phyloP scores from a whole-genome alignment of 2,113 vertebrate species.

The Emydocephalus ijimae region DNA sequence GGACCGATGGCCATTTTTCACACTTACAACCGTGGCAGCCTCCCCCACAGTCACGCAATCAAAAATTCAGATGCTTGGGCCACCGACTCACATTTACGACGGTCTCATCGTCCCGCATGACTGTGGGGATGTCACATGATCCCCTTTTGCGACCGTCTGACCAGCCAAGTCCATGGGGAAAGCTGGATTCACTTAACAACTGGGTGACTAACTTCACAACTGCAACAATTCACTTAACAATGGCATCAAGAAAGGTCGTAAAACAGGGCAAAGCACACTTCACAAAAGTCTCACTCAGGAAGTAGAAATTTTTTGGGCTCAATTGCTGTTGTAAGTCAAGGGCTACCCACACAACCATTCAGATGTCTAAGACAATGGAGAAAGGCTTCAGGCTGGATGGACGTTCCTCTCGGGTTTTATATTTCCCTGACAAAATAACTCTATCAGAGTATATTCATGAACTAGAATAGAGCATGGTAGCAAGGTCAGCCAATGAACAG shows the following conservation, averaged over 20 bases:
- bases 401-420: background rate
- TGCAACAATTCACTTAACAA: background rate
- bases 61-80: background rate
- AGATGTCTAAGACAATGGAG: background rate
- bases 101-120: accelerated
- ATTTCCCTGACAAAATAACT: background rate
- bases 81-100: no score
- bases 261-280: no score
- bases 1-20: accelerated
- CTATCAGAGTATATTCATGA: no score
- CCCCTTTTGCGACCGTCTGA: background rate
- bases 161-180: background rate
- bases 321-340: background rate
- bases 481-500: no score
- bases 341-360: background rate
- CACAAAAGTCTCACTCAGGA: no score
- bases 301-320: background rate
- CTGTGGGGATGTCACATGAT: background rate
- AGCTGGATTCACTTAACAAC: background rate
- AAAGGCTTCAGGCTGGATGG: background rate
- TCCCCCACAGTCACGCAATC: no score
- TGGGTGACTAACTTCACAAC: background rate
- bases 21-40: no score
- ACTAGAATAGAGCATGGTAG: no score
- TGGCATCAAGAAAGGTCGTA: background rate